Base-by-base conservation (phyloP, 2,797 vertebrate genomes). In the Valencia hispanica region DNA sequence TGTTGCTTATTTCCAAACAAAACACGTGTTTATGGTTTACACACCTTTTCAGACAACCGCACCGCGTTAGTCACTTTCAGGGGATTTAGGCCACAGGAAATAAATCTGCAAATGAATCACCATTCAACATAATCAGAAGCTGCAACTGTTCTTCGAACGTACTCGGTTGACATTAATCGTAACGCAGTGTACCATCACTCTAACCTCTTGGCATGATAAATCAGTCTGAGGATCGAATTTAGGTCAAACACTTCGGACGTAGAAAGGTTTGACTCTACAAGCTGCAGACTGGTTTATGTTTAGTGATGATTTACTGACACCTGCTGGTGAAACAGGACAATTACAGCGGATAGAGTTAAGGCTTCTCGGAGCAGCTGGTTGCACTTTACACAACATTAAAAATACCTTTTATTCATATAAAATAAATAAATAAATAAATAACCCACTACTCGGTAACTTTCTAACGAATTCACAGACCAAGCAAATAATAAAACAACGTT, bases 231-330 rank as follows among this genome's bases (percentile, higher is more conserved):
- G 14, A 14, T 47, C 14, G 45, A 11, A 22, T 3, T 63, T 11
- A 63, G 32, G 34, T 2, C 50, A 51, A 51, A 25, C 20, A 25
- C 50, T 25, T 25, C 20, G 5, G 50, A 22, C 39, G 59, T 2
- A 65, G 61, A 14, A 41, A n/a, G 11, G 12, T 25, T 41, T 66
- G 36, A n/a, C 22, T 66, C 10, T 41, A 15, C 36, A 41, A 41
- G 63, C 63, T 36, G 76, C 20, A 34, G n/a, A 63, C 34, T 14
- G 36, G n/a, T 25, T 15, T 17, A 6, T 47, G 10, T 27, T 8
- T 30, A 59, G 41, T 66, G 36, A 36, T 27, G 47, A 47, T 88
- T 65, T 93, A 85, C 92, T 93, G 87, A 70, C 92, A 90, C 79
- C 94, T 90, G 69, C 76, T 87, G 94, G 87, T 11, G 1, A 71